Evolutionary conservation across 1,140 invertebrate species (phyloP).

Genomic region (Habropoda laboriosa): DNA sequence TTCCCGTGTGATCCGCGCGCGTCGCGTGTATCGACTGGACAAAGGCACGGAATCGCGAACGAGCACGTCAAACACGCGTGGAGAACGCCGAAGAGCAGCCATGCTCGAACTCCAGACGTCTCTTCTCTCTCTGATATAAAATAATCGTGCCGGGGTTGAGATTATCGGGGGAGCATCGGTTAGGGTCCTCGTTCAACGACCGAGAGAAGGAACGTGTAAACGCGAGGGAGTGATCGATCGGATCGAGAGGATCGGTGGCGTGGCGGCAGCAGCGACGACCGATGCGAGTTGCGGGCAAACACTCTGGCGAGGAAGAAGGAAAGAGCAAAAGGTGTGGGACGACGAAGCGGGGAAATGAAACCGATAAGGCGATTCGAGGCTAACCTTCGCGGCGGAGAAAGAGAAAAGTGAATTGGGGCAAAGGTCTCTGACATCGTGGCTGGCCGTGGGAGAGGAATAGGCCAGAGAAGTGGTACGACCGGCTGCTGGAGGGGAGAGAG

Average conservation of each 20-base stretch:
- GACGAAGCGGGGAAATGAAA: conserved; percentile 29
- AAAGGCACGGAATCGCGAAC: not conserved
- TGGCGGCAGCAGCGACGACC: too few species aligned
- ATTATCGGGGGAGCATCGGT: not conserved
- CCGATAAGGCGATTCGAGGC: conserved; percentile 24
- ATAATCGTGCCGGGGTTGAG: not conserved
- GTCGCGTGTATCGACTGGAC: not conserved
- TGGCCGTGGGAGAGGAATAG: conserved; percentile 40
- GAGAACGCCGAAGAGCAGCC: not conserved
- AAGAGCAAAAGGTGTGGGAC: conserved; percentile 3
- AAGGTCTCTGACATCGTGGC: conserved; percentile 46
- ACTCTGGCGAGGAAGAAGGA: not conserved
- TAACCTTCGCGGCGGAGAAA: conserved; percentile 36
- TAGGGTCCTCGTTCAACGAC: not conserved
- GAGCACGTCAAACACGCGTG: not conserved
- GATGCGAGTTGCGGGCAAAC: not conserved
- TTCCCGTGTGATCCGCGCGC: not conserved
- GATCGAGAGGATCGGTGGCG: not conserved
- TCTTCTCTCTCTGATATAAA: not conserved
- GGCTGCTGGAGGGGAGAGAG: conserved; percentile 14
- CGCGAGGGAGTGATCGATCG: not conserved
- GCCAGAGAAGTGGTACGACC: conserved; percentile 17
- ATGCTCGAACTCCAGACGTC: not conserved
- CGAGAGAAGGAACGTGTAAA: not conserved
- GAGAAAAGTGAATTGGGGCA: conserved; percentile 52